Conservation (phyloP, 2,113 vertebrate species). For the Leucopsar rothschildi region DNA sequence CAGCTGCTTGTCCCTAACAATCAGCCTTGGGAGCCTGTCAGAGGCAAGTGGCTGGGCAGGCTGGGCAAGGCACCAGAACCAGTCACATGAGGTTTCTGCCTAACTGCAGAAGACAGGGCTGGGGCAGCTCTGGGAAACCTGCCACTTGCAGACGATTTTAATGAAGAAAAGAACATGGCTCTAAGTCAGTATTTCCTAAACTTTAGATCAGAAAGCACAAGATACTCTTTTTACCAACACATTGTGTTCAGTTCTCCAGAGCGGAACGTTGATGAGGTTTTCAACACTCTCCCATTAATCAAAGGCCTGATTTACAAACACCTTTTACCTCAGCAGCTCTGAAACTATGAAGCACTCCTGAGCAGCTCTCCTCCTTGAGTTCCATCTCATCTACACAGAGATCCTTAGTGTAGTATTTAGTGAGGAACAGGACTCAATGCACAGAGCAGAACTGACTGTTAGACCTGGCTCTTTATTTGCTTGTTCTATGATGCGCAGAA, state of each 20-base stretch:
- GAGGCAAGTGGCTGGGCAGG: constrained; percentile 8
- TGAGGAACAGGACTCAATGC: background rate
- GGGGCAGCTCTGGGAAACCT: constrained; percentile 11
- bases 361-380: background rate
- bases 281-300: background rate
- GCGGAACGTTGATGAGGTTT: background rate
- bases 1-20: background rate
- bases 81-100: constrained; percentile 16
- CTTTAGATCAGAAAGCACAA: background rate
- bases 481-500: background rate
- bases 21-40: background rate
- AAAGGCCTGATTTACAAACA: background rate
- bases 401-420: background rate
- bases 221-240: background rate
- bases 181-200: background rate
- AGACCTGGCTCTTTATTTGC: background rate
- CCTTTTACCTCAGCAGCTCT: background rate
- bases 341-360: background rate
- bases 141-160: background rate
- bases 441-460: background rate
- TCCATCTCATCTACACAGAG: background rate
- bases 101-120: constrained; percentile 1
- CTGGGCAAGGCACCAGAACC: constrained; percentile 25
- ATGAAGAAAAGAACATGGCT: background rate
- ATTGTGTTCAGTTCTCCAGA: background rate